A percentile compares a stretch with the other conserved stretches of the same genome.
Conservation (phyloP, 2,797 vertebrate species). For the Sebastes matsubarae region DNA sequence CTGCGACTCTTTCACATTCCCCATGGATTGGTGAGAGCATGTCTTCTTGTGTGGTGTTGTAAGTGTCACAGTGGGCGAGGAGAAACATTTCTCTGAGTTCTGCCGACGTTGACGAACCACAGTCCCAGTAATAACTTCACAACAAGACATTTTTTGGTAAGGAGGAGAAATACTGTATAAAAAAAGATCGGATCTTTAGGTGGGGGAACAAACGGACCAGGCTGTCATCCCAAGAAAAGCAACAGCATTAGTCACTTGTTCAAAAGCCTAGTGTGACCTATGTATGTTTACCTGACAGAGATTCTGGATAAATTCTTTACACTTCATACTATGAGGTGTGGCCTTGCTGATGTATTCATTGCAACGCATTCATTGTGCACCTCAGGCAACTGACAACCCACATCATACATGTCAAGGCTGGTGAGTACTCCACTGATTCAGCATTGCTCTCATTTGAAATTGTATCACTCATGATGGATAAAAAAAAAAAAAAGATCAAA, state of each 20-base stretch:
- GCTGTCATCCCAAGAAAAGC: too few relatives aligned
- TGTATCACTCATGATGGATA: background rate
- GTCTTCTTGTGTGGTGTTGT: conserved; percentile 27
- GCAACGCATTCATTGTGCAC: background rate
- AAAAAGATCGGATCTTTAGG: too few relatives aligned
- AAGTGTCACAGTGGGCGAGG: background rate
- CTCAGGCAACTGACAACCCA: background rate
- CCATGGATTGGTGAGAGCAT: conserved; percentile 10
- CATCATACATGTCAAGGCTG: background rate
- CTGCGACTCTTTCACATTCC: conserved; percentile 20
- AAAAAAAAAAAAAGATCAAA: background rate
- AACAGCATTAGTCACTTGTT: too few relatives aligned
- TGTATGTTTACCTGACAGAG: background rate
- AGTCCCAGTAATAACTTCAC: background rate
- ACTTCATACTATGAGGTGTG: background rate
- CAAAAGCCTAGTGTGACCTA: background rate
- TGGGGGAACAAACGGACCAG: too few relatives aligned
- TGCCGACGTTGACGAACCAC: background rate
- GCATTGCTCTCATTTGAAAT: background rate
- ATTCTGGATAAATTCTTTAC: background rate
- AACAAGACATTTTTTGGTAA: background rate
- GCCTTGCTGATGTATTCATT: background rate
- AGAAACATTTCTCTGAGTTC: background rate
- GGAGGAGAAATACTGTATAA: background rate
- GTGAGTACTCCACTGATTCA: background rate